Base-by-base conservation (phyloP, 1,140 invertebrate species). In the Apis dorsata region DNA sequence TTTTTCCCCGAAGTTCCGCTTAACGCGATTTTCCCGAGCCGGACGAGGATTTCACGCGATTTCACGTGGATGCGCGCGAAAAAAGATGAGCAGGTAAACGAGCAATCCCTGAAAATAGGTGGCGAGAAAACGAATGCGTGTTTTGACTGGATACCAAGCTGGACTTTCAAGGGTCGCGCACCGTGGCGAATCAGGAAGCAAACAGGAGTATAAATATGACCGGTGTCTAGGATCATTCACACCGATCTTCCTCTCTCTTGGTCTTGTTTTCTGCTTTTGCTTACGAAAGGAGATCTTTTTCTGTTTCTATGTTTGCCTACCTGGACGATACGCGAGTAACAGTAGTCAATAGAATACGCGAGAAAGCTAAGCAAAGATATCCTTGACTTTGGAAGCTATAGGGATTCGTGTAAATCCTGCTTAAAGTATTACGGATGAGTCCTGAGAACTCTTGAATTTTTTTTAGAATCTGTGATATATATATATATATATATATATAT, bases 171-270 rank as follows among this genome's bases (percentile, higher is more conserved):
- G 75, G 71, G 63, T 57, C 83, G 24, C 70, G 60, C 66, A 44
- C 84, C 91, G 89, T 93, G 88, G 90, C 92, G 90, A 92, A 92
- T 92, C 89, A 91, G 85, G 88, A 85, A 87, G 89, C 89, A 92
- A 93, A 93, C 91, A 93, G 91, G 87, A 92, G 88, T 90, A 91
- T 92, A 93, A 92, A 92, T 92, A 90, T 88, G 79, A 63, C 85
- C 90, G 88, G 81, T 83, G 80, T 89, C 87, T 85, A 88, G 84
- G 86, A 88, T 78, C 77, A 75, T 88, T 90, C 88, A 91, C 88
- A 89, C 79, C 84, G 88, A 88, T 88, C 85, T 63, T 83, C 76
- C 63, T 28, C 17, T 34, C 3, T 62, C 10, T 19, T 44, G 9
- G 34, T 60, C 15, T 62, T 81, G 74, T 69, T 84, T 74, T n/a